Percentiles rank a stretch among this genome's conserved stretches.
phyloP scores from a whole-genome alignment of 1,140 invertebrate species.

The Ladona fulva region DNA sequence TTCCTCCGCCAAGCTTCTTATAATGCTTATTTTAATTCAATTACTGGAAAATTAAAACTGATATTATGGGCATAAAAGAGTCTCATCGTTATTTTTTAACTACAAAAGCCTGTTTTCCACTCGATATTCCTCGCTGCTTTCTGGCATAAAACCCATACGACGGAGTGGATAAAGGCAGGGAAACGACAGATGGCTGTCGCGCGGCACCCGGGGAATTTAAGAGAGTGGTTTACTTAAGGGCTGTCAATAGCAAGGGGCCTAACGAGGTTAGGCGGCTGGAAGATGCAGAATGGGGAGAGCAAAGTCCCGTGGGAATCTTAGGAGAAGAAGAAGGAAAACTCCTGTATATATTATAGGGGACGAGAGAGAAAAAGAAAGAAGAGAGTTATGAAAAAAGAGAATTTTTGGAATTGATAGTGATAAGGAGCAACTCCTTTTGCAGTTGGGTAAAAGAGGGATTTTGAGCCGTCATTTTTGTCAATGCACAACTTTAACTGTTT shows the following conservation, averaged over 20 bases:
- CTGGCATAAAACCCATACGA: neutral
- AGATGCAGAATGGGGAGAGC: neutral
- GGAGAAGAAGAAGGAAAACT: neutral
- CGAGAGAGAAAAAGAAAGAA: neutral
- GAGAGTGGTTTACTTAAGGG: conserved; percentile 4
- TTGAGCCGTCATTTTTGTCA: too few relatives aligned
- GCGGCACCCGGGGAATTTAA: neutral
- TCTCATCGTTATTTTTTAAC: too few relatives aligned
- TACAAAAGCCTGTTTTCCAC: neutral
- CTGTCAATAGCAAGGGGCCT: neutral
- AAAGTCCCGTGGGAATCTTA: neutral
- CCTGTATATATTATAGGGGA: neutral
- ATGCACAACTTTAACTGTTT: too few relatives aligned
- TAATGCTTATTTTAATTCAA: too few relatives aligned
- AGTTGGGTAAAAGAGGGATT: too few relatives aligned
- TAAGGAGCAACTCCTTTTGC: too few relatives aligned
- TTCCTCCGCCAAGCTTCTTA: too few relatives aligned
- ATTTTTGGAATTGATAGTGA: too few relatives aligned
- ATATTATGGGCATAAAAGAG: too few relatives aligned
- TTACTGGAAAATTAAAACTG: too few relatives aligned
- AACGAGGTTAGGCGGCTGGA: neutral
- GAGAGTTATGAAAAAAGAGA: too few relatives aligned
- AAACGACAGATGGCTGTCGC: neutral
- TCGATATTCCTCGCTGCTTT: neutral
- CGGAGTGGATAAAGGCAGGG: neutral